A percentile compares a stretch with the other conserved stretches of the same genome.
These are phyloP conservation scores for Medauroidea extradentata DNA, from an alignment of 1,140 invertebrate species.

Conservation along the genomic window DNA sequence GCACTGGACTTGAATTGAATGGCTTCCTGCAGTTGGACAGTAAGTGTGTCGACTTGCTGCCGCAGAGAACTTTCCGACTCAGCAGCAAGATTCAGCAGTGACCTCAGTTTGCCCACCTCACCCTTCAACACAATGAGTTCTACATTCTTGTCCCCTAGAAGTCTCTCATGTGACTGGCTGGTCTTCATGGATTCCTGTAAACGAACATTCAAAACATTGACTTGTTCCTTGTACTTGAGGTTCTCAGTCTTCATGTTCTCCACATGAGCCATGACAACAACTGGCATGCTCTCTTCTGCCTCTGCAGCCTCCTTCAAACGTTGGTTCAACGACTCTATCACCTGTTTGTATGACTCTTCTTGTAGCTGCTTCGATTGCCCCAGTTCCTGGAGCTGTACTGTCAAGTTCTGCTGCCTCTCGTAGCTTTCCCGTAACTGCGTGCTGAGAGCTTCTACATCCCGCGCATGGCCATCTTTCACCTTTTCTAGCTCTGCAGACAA, in stretches of 20 bases:
- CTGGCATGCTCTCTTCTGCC: not conserved
- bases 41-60: conserved; percentile 13
- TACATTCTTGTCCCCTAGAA: no score
- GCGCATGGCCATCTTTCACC: not conserved
- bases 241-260: conserved; percentile 23
- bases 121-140: no score
- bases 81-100: conserved; percentile 17
- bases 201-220: conserved; percentile 43
- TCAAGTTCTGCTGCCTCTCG: no score
- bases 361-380: conserved; percentile 20
- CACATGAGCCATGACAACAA: conserved; percentile 24
- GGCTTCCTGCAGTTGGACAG: conserved; percentile 9
- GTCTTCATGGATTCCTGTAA: conserved; percentile 30
- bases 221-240: conserved; percentile 40
- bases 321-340: conserved; percentile 29
- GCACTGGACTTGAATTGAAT: not conserved
- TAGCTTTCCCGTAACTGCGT: no score
- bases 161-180: no score
- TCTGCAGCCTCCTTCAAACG: conserved; percentile 30
- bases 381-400: no score
- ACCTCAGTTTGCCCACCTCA: conserved; percentile 16
- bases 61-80: not conserved
- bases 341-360: conserved; percentile 31
- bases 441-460: not conserved
- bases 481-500: not conserved